Base-by-base conservation (phyloP, 2,797 vertebrate species). In the Eulemur coronatus region DNA sequence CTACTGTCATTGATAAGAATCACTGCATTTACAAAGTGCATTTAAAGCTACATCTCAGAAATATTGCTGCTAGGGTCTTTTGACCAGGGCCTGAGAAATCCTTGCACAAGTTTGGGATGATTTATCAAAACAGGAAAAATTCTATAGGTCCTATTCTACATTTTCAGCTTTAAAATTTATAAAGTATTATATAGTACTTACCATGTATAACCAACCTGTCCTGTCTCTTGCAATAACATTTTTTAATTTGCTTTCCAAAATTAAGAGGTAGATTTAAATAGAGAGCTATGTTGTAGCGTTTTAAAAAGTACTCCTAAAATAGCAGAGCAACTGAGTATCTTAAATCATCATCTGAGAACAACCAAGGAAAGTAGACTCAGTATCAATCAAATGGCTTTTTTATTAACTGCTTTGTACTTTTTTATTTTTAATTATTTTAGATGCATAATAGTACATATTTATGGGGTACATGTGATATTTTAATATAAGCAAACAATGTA, bases 141-240 rank as follows among this genome's bases (percentile, higher is more conserved):
- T 3, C 55, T 92, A 35, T 11, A 55, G 6, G 50, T 46, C 30
- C 55, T 95, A 17, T 78, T 75, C 46, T 52, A 88, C n/a, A 80
- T 65, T 93, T 94, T 91, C 15, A 93, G 24, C 86, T 97, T 93
- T 73, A 59, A 95, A 89, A 89, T 82, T 86, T 87, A 63, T 73
- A 30, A 92, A 63, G 65, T 93, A 7, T 88, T 90, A 82, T 24
- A 72, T 11, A 84, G 48, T 57, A 84, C 18, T 95, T 95, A 63
- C 24, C 59, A 63, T 82, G 28, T 15, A 87, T 70, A 7, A 15
- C 35, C 26, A 7, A 12, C 33, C 30, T 94, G 4, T 33, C 57
- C 30, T 76, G 7, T 22, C 38, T 82, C 55, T 48, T 46, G n/a
- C 14, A 93, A 82, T 91, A 86, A 73, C 79, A 5, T 61, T 61